phyloP scores from a whole-genome alignment of 2,888 invertebrate species.

The Mesodorylaimus sp. region DNA sequence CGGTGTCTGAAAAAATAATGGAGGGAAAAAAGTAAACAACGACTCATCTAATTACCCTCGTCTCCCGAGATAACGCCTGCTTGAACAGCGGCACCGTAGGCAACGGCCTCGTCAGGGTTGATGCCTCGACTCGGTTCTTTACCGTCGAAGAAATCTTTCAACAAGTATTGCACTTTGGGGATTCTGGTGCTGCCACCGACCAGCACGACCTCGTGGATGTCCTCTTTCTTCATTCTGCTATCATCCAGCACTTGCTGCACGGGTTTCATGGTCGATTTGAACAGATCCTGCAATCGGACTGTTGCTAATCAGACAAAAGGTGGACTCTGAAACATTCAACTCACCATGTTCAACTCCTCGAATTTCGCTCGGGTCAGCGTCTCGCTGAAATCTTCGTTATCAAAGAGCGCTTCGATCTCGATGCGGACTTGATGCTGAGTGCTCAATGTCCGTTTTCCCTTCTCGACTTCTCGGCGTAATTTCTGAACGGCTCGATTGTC shows the following conservation, averaged over 20 bases:
- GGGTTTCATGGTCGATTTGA: slow-evolving; percentile 68
- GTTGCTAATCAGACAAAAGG: too few species aligned
- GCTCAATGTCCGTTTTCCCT: too few species aligned
- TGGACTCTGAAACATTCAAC: too few species aligned
- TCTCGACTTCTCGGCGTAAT: too few species aligned
- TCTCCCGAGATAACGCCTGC: too few species aligned
- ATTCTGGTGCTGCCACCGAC: slow-evolving; percentile 64
- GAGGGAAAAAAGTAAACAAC: not conserved
- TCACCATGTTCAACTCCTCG: too few species aligned
- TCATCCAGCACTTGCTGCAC: slow-evolving; percentile 84
- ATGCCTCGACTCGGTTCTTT: slow-evolving; percentile 53
- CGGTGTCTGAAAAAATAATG: too few species aligned
- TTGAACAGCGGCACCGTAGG: slow-evolving; percentile 69
- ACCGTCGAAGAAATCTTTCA: slow-evolving; percentile 55
- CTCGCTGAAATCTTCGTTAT: too few species aligned
- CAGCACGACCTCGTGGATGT: slow-evolving; percentile 77
- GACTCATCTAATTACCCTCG: too few species aligned
- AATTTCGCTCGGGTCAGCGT: too few species aligned
- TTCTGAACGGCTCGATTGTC: slow-evolving; percentile 85
- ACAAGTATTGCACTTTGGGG: slow-evolving; percentile 53
- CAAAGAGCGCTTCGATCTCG: slow-evolving; percentile 89
- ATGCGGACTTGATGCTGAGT: slow-evolving; percentile 85
- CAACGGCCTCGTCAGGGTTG: slow-evolving; percentile 61
- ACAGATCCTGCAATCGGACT: slow-evolving; percentile 33
- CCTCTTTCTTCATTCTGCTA: too few species aligned